Base-by-base conservation (phyloP, 2,797 vertebrate species). In the Pangasius mekongensis region DNA sequence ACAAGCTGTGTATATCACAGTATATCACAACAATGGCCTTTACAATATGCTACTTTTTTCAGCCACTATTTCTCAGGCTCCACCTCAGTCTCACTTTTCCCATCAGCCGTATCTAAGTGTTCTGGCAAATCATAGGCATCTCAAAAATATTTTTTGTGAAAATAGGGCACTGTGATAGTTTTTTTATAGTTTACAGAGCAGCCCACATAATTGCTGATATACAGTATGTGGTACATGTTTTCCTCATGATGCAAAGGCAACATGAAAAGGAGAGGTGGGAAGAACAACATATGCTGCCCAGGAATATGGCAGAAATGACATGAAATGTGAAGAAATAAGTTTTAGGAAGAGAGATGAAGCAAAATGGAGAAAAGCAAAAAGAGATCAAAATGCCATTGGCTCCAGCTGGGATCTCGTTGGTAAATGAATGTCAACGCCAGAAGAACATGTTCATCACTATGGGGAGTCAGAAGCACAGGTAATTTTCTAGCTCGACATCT, bases 351-450 rank as follows among this genome's bases (percentile, higher is more conserved):
- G 62, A 83, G 62, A 83, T 83, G 22, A 66, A 66, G 81, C 36
- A n/a, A 49, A 66, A 83, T 62, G 49, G 11, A 62, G 58, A 49
- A 83, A 83, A 47, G 60, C 62, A 67, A 52, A 84, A 47, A 69
- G 18, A 69, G 83, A 52, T 33, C 64, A 84, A 84, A 84, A 84
- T 84, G 83, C 64, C 64, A 54, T 33, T 60, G 80, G 52, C 81
- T 87, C 80, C 71, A 87, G 80, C 85, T 87, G 80, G 47, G 85
- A 87, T 87, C 62, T 71, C 30, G 27, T 78, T 71, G 49, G 43
- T 87, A 87, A 89, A 89, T 89, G 85, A 89, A 87, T 87, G 71
- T 80, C 81, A 84, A 71, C 62, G 71, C 49, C 24, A 69, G 73
- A 87, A 66, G 52, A 87, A 73, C 81, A 87, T 86, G 84, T 86